Base-by-base conservation (phyloP, 2,888 invertebrate genomes). In the Erannis defoliaria region DNA sequence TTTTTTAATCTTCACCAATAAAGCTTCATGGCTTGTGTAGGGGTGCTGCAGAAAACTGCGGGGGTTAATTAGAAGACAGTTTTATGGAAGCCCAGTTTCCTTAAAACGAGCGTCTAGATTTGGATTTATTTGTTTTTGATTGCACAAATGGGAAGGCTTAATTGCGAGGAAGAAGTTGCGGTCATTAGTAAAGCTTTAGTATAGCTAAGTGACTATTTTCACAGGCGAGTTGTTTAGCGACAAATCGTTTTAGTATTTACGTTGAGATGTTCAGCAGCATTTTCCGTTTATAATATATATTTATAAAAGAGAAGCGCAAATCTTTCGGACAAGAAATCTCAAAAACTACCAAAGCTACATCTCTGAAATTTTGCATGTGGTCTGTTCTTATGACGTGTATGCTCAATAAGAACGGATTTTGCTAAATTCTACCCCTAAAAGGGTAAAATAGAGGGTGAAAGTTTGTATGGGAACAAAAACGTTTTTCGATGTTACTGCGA, bases 111-210 rank as follows among this genome's bases (percentile, higher is more conserved):
- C 50, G 43, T 55, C 62, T 62, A 62, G 56, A 56, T 56, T 62
- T 53, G 19, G 56, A 62, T 62, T 62, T 62, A 62, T 62, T 62
- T 56, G 56, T 62, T 56, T 62, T 62, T 62, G 62, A 62, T 62
- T 62, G 35, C 35, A 19, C 9, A 12, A 31, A 51, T 31, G 35
- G 42, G 55, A 18, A 14, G 35, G 35, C 45, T 29, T 55, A 50
- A 50, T 50, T 43, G 31, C n/a, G 12, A 19, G 40, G 40, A 40
- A 51, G 40, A 31, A 16, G 38, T 12, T 38, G 14, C 6, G 40
- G 51, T 40, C 51, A 40, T 51, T 51, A 51, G 29, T 12, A 29
- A 50, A 14, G n/a, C 18, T 40, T 51, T 46, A 10, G n/a, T 26
- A 26, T 43, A 14, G 26, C 31, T 26, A 45, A 16, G 45, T n/a